These are phyloP conservation scores for Epinotia bilunana DNA, from an alignment of 2,888 invertebrate genomes.

Conservation along the genomic window DNA sequence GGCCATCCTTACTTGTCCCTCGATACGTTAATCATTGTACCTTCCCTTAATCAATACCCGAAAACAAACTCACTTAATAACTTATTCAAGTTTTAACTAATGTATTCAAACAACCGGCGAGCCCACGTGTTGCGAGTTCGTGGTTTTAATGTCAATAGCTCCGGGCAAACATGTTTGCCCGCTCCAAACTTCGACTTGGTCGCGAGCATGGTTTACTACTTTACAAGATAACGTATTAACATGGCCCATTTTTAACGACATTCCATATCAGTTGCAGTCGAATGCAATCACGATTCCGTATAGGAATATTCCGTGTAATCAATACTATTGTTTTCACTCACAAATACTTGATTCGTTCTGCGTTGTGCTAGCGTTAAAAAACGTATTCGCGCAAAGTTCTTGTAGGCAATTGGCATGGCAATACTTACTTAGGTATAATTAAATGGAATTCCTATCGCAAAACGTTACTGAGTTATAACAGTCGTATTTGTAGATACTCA, in stretches of 20 bases:
- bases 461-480: background rate
- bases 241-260: conserved; percentile 21
- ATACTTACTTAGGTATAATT: background rate
- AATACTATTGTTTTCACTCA: background rate
- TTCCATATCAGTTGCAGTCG: conserved; percentile 10
- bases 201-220: background rate
- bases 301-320: conserved; percentile 12
- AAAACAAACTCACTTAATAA: background rate
- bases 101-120: conserved; percentile 19
- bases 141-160: conserved; percentile 36
- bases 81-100: background rate
- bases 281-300: conserved; percentile 1
- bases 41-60: background rate
- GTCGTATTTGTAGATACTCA: background rate
- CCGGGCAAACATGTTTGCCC: conserved; percentile 34
- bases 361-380: background rate
- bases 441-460: background rate
- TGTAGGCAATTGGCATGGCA: background rate
- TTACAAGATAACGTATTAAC: conserved; percentile 27
- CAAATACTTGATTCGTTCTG: conserved; percentile 13
- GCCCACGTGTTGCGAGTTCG: conserved; percentile 25
- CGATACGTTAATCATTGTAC: background rate
- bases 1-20: background rate
- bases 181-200: conserved; percentile 7
- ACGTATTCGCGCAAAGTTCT: background rate